A percentile compares a stretch with the other conserved stretches of the same genome.
phyloP scores from a whole-genome alignment of 2,797 vertebrate species.

The Artibeus jamaicensis region DNA sequence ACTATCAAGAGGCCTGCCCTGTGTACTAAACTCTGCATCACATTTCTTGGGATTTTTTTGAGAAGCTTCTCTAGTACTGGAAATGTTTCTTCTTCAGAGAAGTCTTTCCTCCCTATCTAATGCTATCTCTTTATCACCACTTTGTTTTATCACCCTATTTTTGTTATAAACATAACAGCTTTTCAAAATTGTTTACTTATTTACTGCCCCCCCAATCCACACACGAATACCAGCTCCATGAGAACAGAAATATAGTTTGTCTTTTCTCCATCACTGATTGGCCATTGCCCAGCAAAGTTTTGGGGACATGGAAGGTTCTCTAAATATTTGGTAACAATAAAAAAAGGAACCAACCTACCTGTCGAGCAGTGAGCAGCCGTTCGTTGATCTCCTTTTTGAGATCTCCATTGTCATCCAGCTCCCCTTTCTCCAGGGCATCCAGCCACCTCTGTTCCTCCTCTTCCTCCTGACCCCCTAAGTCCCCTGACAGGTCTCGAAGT shows the following conservation, averaged over 20 bases:
- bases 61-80: neutral
- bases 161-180: neutral
- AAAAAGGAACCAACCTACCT: slow-evolving; percentile 82
- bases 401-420: slow-evolving; percentile 96
- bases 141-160: slow-evolving; percentile 15
- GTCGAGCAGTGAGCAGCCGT: slow-evolving; percentile 92
- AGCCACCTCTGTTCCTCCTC: slow-evolving; percentile 97
- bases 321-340: neutral
- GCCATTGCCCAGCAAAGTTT: neutral
- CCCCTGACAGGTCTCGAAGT: slow-evolving; percentile 87
- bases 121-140: neutral
- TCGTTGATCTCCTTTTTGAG: slow-evolving; percentile 96
- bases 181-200: slow-evolving; percentile 18
- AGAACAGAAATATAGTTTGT: neutral
- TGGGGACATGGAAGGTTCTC: neutral
- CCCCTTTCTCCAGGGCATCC: slow-evolving; percentile 95
- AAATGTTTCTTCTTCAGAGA: slow-evolving; percentile 13
- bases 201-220: neutral
- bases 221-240: neutral
- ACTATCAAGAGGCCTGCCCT: neutral
- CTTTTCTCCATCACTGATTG: neutral
- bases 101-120: neutral
- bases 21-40: neutral
- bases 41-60: neutral
- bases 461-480: slow-evolving; percentile 86